phyloP scores from a whole-genome alignment of 2,888 invertebrate genomes.

The Chrysotoxum bicinctum region DNA sequence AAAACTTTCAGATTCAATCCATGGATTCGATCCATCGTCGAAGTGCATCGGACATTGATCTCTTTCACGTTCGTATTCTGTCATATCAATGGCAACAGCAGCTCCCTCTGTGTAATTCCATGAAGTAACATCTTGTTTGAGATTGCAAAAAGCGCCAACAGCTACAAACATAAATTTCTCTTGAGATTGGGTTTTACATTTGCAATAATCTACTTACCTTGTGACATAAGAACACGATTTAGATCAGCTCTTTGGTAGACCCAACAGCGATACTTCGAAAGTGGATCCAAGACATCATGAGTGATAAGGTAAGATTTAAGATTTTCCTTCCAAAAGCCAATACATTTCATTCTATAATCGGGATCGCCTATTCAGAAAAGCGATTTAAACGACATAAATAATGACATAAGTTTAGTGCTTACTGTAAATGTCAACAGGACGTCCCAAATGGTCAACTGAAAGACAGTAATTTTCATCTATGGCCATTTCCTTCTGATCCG shows the following conservation, averaged over 20 bases:
- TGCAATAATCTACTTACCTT: slow-evolving; percentile 78
- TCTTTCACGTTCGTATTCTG: slow-evolving; percentile 95
- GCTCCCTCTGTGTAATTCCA: slow-evolving; percentile 95
- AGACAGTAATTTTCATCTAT: slow-evolving; percentile 98
- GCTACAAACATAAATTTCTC: slow-evolving; percentile 82
- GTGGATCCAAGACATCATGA: slow-evolving; percentile 97
- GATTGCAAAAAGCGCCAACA: slow-evolving; percentile 94
- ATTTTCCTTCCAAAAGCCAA: slow-evolving; percentile 99
- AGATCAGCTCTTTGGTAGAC: slow-evolving; percentile 97
- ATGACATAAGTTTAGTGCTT: not conserved
- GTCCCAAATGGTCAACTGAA: slow-evolving; percentile 96
- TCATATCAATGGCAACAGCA: slow-evolving; percentile 94
- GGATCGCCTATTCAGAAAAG: slow-evolving; percentile 85
- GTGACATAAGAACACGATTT: slow-evolving; percentile 91
- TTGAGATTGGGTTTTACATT: not conserved
- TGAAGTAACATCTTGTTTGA: slow-evolving; percentile 94
- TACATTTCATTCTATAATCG: slow-evolving; percentile 97
- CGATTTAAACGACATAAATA: not conserved
- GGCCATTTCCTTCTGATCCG: slow-evolving; percentile 95
- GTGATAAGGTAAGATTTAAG: slow-evolving; percentile 97
- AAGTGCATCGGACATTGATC: slow-evolving; percentile 99
- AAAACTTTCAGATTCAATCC: slow-evolving; percentile 87
- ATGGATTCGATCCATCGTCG: slow-evolving; percentile 95
- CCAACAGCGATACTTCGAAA: slow-evolving; percentile 98
- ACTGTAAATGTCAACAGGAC: slow-evolving; percentile 96